Conservation (phyloP, 2,888 invertebrate species). For the Rhodophaea formosa region DNA sequence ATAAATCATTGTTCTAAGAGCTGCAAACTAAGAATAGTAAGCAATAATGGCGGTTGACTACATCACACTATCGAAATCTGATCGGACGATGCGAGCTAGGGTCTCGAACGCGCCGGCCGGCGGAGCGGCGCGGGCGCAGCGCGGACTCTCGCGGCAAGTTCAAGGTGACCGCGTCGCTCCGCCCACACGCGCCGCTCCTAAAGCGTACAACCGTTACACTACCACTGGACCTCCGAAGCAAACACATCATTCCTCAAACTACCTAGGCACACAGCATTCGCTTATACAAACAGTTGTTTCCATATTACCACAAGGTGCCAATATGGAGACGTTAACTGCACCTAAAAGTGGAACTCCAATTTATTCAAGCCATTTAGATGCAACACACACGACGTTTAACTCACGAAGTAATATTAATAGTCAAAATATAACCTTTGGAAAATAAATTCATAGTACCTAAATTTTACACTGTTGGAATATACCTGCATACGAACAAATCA, state of each 20-base stretch:
- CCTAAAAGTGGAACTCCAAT: conserved; percentile 44
- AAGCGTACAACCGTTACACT: conserved; percentile 70
- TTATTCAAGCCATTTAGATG: conserved; percentile 31
- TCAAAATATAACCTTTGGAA: no score
- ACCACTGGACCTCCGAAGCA: conserved; percentile 56
- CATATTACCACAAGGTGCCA: conserved; percentile 35
- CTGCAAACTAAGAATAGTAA: conserved; percentile 20
- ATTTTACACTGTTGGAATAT: no score
- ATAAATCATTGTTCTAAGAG: conserved; percentile 14
- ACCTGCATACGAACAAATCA: no score
- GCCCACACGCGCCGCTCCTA: conserved; percentile 73
- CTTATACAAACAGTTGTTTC: conserved; percentile 51
- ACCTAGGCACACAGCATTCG: conserved; percentile 41
- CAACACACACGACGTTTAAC: neutral
- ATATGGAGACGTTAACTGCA: conserved; percentile 24
- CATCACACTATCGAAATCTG: conserved; percentile 47
- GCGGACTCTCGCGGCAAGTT: conserved; percentile 74
- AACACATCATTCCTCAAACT: conserved; percentile 54
- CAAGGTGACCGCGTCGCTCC: conserved; percentile 79
- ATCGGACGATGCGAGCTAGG: conserved; percentile 36
- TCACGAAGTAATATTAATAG: neutral
- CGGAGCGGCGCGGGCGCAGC: conserved; percentile 28
- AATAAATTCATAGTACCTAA: no score
- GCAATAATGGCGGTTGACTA: conserved; percentile 32
- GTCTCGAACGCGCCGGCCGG: conserved; percentile 25